Evolutionary conservation across 2,797 vertebrate species (phyloP).

Genomic region (Sebastes hopkinsi): DNA sequence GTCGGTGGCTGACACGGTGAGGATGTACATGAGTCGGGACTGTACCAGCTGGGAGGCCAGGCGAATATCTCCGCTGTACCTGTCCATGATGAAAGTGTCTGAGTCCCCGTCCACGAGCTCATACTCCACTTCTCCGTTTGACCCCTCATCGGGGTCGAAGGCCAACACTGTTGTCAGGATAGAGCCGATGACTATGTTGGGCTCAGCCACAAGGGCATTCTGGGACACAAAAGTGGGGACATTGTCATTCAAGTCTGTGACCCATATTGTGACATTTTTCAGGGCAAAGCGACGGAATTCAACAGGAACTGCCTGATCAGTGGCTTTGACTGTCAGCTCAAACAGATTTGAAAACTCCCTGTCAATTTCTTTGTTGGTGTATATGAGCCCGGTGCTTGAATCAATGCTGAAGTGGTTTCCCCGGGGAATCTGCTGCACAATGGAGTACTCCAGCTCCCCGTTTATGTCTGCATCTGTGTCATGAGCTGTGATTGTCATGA

Average conservation of each 20-base stretch:
- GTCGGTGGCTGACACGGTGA: slow-evolving; percentile 93
- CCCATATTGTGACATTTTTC: slow-evolving; percentile 96
- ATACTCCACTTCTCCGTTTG: slow-evolving; percentile 96
- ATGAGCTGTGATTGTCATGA: slow-evolving; percentile 90
- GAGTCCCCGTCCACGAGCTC: slow-evolving; percentile 93
- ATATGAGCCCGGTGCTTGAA: slow-evolving; percentile 87
- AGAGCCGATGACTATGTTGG: slow-evolving; percentile 91
- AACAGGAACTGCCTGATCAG: slow-evolving; percentile 91
- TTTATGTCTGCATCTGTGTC: slow-evolving; percentile 98
- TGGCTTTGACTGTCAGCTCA: slow-evolving; percentile 94
- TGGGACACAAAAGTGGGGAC: slow-evolving; percentile 92
- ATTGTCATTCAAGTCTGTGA: slow-evolving; percentile 96
- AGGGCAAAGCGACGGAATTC: slow-evolving; percentile 92
- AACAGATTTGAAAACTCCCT: slow-evolving; percentile 96
- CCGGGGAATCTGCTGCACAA: slow-evolving; percentile 92
- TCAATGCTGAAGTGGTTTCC: slow-evolving; percentile 93
- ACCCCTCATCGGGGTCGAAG: slow-evolving; percentile 93
- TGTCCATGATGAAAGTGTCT: slow-evolving; percentile 95
- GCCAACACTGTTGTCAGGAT: slow-evolving; percentile 93
- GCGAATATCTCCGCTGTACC: slow-evolving; percentile 94
- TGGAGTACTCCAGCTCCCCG: slow-evolving; percentile 91
- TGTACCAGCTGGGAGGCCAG: slow-evolving; percentile 91
- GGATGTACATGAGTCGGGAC: slow-evolving; percentile 91
- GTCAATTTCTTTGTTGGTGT: slow-evolving; percentile 91
- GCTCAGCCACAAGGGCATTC: slow-evolving; percentile 93